These are phyloP conservation scores for Gryon sp. DNA, from an alignment of 1,140 invertebrate genomes.

Conservation along the genomic window DNA sequence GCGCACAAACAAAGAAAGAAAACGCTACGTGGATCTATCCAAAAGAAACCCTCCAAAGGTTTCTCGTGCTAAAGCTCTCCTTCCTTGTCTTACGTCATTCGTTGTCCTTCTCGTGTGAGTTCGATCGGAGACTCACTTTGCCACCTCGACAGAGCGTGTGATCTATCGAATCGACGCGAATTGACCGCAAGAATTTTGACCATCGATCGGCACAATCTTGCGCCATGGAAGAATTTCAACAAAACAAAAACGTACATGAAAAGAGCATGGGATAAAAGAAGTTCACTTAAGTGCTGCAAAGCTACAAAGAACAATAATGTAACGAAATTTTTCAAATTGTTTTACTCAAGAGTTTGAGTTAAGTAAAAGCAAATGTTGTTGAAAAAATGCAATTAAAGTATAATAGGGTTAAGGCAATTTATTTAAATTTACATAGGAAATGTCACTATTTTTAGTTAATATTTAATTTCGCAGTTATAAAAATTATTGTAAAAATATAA, in stretches of 20 bases:
- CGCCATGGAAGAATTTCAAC: constrained; percentile 45
- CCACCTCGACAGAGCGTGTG: constrained; percentile 59
- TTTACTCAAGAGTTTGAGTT: too few species aligned
- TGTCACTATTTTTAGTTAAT: too few species aligned
- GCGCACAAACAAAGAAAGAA: constrained; percentile 51
- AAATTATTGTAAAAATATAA: too few species aligned
- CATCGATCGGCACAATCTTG: constrained; percentile 48
- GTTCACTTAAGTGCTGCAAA: constrained; percentile 10
- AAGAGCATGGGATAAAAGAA: constrained; percentile 16
- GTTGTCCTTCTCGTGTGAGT: constrained; percentile 27
- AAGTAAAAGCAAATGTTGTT: too few species aligned
- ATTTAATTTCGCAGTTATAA: too few species aligned
- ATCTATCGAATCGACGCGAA: constrained; percentile 62
- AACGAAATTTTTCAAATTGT: too few species aligned
- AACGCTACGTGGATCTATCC: constrained; percentile 42
- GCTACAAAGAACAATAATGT: too few species aligned
- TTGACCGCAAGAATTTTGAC: constrained; percentile 61
- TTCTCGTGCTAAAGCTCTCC: constrained; percentile 34
- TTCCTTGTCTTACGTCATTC: constrained; percentile 5
- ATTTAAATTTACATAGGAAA: too few species aligned
- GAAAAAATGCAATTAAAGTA: too few species aligned
- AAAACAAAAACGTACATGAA: constrained; percentile 41
- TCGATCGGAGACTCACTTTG: constrained; percentile 34
- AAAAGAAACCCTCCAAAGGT: constrained; percentile 46
- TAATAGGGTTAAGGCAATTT: too few species aligned